Base-by-base conservation (phyloP, 2,113 vertebrate species). In the Aphyosemion australe region DNA sequence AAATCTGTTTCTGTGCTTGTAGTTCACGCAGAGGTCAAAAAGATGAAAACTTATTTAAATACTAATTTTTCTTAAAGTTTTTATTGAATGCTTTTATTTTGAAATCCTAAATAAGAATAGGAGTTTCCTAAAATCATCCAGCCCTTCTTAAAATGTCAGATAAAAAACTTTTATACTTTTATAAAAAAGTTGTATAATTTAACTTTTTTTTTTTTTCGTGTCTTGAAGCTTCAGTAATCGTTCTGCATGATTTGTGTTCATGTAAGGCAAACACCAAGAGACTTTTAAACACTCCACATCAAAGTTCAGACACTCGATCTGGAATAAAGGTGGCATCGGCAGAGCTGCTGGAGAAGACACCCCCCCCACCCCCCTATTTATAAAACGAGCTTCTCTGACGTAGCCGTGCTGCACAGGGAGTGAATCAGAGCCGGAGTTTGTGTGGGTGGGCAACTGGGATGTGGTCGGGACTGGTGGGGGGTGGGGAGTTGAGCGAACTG, bases 301-400 rank as follows among this genome's bases (percentile, higher is more conserved):
- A 90, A 88, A 89, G 87, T 78, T 69, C 20, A 82, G 82, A 89
- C 76, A 87, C 75, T 86, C 63, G 81, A 90, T 90, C 79, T 78
- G 79, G 64, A 83, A 79, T 84, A 80, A 84, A 85, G 82, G 76
- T 73, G 53, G 80, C 77, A 75, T 79, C 68, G 47, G 82, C 80
- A 80, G 69, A 80, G 71, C 80, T 74, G 75, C 77, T 86, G 81
- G 77, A 87, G 79, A 80, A 88, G 80, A 76, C n/a, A n/a, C n/a
- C 26, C 26, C 26, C 26, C 26, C 26, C 26, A 2, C 84, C 80
- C 88, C 81, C 86, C 90, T 91, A 90, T 92, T 91, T 92, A 89
- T 91, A 90, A 90, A 87, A 84, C 57, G 72, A 59, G 65, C 62
- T 61, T 72, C 78, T 85, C 80, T 76, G 79, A 87, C 66, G 26